Base-by-base conservation (phyloP, 2,888 invertebrate genomes). In the Nomada ferruginata region DNA sequence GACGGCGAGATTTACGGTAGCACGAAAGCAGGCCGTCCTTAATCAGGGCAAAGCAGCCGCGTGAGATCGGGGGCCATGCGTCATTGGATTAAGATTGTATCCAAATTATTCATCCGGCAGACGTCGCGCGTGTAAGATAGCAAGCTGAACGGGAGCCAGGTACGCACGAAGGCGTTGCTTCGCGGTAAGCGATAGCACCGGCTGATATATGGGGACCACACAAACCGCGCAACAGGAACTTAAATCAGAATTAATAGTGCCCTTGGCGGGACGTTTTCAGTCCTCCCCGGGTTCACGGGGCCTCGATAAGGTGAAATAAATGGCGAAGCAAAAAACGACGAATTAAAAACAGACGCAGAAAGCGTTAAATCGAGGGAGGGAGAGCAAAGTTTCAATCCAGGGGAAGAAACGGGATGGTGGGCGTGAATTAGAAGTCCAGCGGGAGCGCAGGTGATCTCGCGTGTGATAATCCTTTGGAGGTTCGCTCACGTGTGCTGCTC, bases 201-300 rank as follows among this genome's bases (percentile, higher is more conserved):
- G 68, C 86, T 92, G 92, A 92, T 91, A 92, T 90, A 92, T 91
- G 89, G 89, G 86, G 92, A 91, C 92, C 92, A 92, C 92, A 92
- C 92, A 92, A 91, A 91, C 91, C 87, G 91, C 85, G 82, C 89
- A 91, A 91, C 91, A 91, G 92, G 87, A 91, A 89, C 86, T 89
- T 89, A 92, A 92, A 92, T 92, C 92, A 90, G 89, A 91, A 92
- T 92, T 91, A 92, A 92, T 92, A 91, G 91, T 90, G 90, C 89
- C 88, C 89, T 89, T 84, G 83, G 85, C 86, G 79, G 86, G 87
- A 86, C 79, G 79, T 72, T 86, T 85, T 77, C 69, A 50, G 76
- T 73, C 71, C 70, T 85, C 59, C 60, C 55, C 71, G 60, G 68
- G 74, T 76, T 82, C 63, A 76, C 72, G 50, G 53, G 74, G 29